Base-by-base conservation (phyloP, 2,797 vertebrate genomes). In the Gymnothorax reevesii region DNA sequence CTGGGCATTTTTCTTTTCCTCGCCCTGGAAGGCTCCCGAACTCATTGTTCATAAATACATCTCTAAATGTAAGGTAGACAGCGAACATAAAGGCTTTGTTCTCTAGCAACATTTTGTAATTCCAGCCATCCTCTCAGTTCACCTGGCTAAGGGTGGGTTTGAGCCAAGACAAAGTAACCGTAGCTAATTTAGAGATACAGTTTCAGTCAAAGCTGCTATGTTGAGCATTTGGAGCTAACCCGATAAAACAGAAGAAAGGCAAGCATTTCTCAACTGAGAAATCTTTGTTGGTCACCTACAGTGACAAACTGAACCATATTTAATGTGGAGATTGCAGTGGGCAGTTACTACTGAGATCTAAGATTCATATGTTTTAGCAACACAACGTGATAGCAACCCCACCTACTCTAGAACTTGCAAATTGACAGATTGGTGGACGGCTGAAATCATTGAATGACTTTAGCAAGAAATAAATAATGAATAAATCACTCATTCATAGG, bases 241-340 rank as follows among this genome's bases (percentile, higher is more conserved):
- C 75, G 49, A 6, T 22, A 15, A 42, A 20, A 52, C 15, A 15
- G 75, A 42, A 79, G 12, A 15, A 79, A 75, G 8, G 27, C 9
- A 13, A 4, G 71, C 25, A 42, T 75, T 42, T 77, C 27, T 5
- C 73, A 77, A 17, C 33, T 49, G 27, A 77, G 73, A 52, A 77
- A 77, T 42, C 17, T 77, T 42, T 77, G 49, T 77, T 33, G 33
- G 17, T 77, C 73, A 42, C 73, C 73, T 49, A 77, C 33, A 42
- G 73, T 77, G 42, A 77, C 73, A 77, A 77, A 77, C 20, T 77
- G 73, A 77, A 52, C 27, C 33, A 42, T 27, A 75, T 13, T 27
- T 75, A 75, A 75, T 75, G 71, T 75, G 27, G 27, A 75, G 71
- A 75, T 75, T 33, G 71, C 71, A 75, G 71, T 13, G 71, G 71